Conservation (phyloP, 2,888 invertebrate species). For the Pemphredon lugubris region DNA sequence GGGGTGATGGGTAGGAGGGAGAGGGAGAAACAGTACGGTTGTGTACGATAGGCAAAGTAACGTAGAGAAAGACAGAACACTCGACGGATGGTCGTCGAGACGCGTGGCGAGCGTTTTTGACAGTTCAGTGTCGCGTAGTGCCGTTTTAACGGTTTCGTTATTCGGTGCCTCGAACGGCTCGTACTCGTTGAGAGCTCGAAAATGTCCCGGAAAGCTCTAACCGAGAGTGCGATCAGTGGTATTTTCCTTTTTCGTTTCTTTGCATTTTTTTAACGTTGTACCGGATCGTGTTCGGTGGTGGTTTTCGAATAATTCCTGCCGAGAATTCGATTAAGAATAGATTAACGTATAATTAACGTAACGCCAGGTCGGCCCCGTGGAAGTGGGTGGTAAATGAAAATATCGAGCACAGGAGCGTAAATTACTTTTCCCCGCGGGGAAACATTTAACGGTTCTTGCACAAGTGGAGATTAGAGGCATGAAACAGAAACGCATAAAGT, state of each 20-base stretch:
- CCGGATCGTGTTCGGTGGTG: background rate
- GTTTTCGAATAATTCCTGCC: no score
- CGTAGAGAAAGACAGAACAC: conserved; percentile 15
- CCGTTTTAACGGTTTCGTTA: no score
- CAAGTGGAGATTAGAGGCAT: background rate
- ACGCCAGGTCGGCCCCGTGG: no score
- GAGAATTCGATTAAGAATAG: no score
- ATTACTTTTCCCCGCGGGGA: background rate
- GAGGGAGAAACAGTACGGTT: conserved; percentile 28
- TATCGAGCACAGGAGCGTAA: background rate
- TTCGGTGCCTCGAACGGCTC: no score
- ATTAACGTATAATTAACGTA: no score
- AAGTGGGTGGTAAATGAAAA: no score
- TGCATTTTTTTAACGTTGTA: conserved; percentile 20
- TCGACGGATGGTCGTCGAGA: no score
- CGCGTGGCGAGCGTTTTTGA: no score
- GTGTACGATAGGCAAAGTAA: background rate
- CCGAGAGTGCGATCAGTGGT: conserved; percentile 6
- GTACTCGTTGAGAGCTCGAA: no score
- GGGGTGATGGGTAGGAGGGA: conserved; percentile 16
- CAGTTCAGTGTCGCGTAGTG: background rate
- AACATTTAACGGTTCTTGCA: background rate
- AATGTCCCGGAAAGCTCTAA: no score
- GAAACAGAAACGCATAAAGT: background rate
- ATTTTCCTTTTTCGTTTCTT: background rate